phyloP scores from a whole-genome alignment of 2,113 vertebrate species.

The Ptilorrhoa leucosticta region DNA sequence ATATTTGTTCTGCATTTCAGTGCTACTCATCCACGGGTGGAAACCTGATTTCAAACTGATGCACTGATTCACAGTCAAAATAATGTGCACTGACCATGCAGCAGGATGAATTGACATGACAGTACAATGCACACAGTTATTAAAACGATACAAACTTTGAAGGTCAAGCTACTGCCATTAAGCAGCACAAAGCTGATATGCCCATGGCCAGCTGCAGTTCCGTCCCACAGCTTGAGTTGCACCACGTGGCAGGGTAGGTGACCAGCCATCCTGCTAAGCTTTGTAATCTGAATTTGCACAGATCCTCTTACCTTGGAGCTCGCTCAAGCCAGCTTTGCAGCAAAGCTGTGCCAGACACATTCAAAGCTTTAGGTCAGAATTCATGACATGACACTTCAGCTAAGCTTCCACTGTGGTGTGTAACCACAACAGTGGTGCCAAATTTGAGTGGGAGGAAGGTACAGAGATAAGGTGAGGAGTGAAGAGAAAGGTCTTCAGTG shows the following conservation, averaged over 20 bases:
- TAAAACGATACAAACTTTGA: background rate
- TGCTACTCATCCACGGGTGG: background rate
- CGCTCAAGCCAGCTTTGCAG: background rate
- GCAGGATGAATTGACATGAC: background rate
- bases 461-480: background rate
- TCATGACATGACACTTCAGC: background rate
- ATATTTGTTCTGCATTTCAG: background rate
- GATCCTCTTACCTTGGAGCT: background rate
- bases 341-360: background rate
- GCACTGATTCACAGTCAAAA: conserved; percentile 4
- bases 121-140: background rate
- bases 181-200: background rate
- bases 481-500: background rate
- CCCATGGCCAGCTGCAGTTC: background rate
- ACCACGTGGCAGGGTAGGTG: fast-evolving
- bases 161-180: background rate
- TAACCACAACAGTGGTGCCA: background rate
- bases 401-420: background rate
- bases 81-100: background rate
- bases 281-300: background rate
- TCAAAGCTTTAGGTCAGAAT: background rate
- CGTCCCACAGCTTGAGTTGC: background rate
- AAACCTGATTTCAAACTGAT: background rate
- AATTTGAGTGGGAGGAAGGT: background rate
- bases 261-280: background rate